A percentile compares a stretch with the other conserved stretches of the same genome.
phyloP scores from a whole-genome alignment of 2,888 invertebrate species.

The Hypena proboscidalis region DNA sequence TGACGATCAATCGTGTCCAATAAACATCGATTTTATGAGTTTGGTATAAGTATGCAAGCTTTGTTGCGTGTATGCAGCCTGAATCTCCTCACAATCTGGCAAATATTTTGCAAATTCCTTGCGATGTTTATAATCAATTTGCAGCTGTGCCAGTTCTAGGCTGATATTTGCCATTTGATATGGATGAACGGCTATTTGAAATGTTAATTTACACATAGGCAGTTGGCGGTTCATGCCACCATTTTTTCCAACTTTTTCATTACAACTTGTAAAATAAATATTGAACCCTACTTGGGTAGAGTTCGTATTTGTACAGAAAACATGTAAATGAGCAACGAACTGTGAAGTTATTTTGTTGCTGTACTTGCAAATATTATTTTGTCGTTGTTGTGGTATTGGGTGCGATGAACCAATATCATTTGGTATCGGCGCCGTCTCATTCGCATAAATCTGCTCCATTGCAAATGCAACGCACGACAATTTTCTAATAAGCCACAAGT shows the following conservation, averaged over 20 bases:
- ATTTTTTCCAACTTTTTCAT: slow-evolving; percentile 1
- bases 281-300: slow-evolving; percentile 22
- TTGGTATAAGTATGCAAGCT: no score
- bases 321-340: slow-evolving; percentile 52
- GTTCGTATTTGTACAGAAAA: slow-evolving; percentile 40
- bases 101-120: no score
- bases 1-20: no score
- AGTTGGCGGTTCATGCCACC: no score
- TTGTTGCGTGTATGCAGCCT: no score
- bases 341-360: slow-evolving; percentile 39
- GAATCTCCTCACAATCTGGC: no score
- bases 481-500: slow-evolving; percentile 23
- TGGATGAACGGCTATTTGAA: no score
- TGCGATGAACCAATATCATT: slow-evolving; percentile 54
- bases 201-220: no score
- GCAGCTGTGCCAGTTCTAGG: no score
- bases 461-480: slow-evolving; percentile 26
- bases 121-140: no score
- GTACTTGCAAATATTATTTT: slow-evolving; percentile 40
- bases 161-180: no score
- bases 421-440: slow-evolving; percentile 38
- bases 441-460: slow-evolving; percentile 34
- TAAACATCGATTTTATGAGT: no score
- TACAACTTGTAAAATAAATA: slow-evolving; percentile 33
- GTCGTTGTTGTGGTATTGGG: slow-evolving; percentile 41